Conservation (phyloP, 2,888 invertebrate genomes). For the Fragum whitleyi region DNA sequence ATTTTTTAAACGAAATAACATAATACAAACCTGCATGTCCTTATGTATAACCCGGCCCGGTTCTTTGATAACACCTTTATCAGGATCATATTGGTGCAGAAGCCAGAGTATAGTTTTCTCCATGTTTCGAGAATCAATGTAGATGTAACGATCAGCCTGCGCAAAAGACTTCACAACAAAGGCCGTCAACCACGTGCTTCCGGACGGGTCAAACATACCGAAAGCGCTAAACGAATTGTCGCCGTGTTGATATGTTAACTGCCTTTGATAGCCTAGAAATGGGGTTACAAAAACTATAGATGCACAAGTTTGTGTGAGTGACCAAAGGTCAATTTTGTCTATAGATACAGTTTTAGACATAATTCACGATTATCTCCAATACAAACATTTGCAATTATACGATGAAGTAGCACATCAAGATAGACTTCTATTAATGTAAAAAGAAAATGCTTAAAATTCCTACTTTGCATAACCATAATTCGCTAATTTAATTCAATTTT, state of each 20-base stretch:
- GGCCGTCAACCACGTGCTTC: conserved; percentile 90
- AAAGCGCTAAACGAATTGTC: conserved; percentile 97
- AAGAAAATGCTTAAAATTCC: no score
- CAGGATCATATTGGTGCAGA: conserved; percentile 87
- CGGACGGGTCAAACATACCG: conserved; percentile 89
- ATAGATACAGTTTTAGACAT: no score
- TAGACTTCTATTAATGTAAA: no score
- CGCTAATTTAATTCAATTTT: no score
- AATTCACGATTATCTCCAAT: no score
- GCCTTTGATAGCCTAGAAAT: conserved; percentile 91
- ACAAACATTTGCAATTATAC: no score
- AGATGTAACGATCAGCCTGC: conserved; percentile 86
- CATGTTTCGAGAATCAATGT: conserved; percentile 87
- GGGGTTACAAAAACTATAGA: no score
- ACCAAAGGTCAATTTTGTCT: no score
- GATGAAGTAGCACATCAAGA: no score
- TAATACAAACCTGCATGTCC: conserved; percentile 70
- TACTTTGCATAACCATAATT: no score
- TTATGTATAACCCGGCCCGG: conserved; percentile 73
- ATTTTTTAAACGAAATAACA: no score
- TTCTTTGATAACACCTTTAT: conserved; percentile 72
- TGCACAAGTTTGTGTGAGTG: no score
- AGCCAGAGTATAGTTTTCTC: conserved; percentile 66
- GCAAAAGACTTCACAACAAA: conserved; percentile 72
- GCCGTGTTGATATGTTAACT: conserved; percentile 93